These are phyloP conservation scores for Ylistrum balloti DNA, from an alignment of 1,140 invertebrate genomes.

Conservation along the genomic window DNA sequence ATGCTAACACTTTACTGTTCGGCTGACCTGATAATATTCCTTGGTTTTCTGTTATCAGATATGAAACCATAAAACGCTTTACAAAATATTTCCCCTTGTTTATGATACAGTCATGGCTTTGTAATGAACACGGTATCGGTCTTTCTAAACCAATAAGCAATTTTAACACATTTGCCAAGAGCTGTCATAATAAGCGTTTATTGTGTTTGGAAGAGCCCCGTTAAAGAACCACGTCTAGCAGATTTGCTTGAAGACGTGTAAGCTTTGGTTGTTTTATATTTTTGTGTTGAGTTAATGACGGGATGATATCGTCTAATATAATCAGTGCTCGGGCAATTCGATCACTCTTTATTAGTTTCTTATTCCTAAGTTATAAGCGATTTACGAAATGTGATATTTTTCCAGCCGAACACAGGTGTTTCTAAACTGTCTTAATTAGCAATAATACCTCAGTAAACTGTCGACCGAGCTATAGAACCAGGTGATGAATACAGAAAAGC, in stretches of 20 bases:
- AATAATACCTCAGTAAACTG: neutral
- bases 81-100: neutral
- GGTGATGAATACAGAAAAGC: neutral
- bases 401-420: constrained; percentile 5
- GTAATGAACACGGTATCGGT: neutral
- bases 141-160: neutral
- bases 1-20: too few relatives aligned
- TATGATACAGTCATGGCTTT: neutral
- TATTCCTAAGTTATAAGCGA: constrained; percentile 35
- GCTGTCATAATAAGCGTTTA: neutral
- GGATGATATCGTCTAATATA: constrained; percentile 10
- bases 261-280: neutral
- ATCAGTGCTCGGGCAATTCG: neutral
- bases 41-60: too few relatives aligned
- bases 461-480: neutral
- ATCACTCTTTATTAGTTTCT: constrained; percentile 34
- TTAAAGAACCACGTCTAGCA: neutral
- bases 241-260: neutral
- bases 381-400: constrained; percentile 34
- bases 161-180: neutral
- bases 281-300: constrained; percentile 14
- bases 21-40: too few relatives aligned
- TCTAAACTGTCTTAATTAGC: constrained; percentile 35
- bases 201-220: neutral
- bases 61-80: too few relatives aligned